Evolutionary conservation across 2,888 invertebrate species (phyloP).

Genomic region (Caenorhabditis sinica): DNA sequence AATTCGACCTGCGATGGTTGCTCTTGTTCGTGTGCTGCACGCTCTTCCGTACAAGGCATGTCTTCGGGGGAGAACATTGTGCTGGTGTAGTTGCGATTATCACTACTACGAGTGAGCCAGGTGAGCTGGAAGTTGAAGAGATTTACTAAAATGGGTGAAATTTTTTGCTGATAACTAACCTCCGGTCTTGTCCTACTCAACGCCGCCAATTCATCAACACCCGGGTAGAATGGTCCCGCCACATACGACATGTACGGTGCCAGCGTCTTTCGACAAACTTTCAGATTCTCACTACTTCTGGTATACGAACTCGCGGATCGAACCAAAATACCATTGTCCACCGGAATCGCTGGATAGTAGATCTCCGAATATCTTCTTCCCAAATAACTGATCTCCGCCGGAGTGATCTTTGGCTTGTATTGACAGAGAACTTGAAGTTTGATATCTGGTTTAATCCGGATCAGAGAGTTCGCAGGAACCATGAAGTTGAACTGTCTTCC

Average conservation of each 20-base stretch:
- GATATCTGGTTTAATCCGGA: neutral
- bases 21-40: too few relatives aligned
- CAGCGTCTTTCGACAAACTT: neutral
- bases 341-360: conserved; percentile 6
- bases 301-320: conserved; percentile 9
- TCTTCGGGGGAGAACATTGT: too few relatives aligned
- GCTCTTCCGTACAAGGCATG: too few relatives aligned
- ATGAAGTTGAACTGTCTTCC: conserved; percentile 8
- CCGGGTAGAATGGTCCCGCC: neutral
- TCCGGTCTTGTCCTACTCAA: neutral
- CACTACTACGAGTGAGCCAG: too few relatives aligned
- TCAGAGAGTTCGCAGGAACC: neutral
- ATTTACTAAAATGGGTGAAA: too few relatives aligned
- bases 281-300: neutral
- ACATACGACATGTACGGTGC: neutral
- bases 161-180: too few relatives aligned
- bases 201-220: neutral
- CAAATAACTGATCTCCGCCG: conserved; percentile 13
- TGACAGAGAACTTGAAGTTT: neutral
- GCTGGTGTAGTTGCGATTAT: too few relatives aligned
- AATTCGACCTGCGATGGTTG: too few relatives aligned
- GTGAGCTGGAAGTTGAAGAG: too few relatives aligned
- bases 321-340: conserved; percentile 4
- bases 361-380: conserved; percentile 24
- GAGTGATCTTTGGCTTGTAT: conserved; percentile 5